Percentiles rank a stretch among this genome's conserved stretches.
These are phyloP conservation scores for Paramormyrops kingsleyae DNA, from an alignment of 2,113 vertebrate genomes.

Conservation along the genomic window DNA sequence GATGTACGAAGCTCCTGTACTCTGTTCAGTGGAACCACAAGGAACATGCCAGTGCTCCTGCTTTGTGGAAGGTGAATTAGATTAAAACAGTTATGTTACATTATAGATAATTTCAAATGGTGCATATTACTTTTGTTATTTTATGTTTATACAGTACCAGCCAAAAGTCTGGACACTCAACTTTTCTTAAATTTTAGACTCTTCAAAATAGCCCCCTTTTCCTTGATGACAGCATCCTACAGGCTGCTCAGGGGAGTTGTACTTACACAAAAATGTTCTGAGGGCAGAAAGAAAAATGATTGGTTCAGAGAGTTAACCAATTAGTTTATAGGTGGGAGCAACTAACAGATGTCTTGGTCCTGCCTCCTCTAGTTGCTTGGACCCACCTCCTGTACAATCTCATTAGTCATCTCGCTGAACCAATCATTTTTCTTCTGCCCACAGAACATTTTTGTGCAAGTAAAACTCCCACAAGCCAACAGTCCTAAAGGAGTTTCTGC, in stretches of 20 bases:
- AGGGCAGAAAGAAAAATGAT: too few species aligned
- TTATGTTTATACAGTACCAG: background rate
- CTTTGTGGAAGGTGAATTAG: background rate
- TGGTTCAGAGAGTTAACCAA: too few species aligned
- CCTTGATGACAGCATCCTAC: background rate
- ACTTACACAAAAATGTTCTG: too few species aligned
- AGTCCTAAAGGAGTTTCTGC: background rate
- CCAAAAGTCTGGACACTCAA: background rate
- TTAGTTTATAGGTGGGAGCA: background rate
- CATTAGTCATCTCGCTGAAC: background rate
- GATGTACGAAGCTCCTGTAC: background rate
- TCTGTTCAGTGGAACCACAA: background rate
- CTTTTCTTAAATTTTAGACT: background rate
- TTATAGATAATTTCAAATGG: background rate
- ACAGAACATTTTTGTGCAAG: background rate
- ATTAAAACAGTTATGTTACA: background rate
- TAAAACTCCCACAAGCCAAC: background rate
- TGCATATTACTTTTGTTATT: background rate
- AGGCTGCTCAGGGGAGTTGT: too few species aligned
- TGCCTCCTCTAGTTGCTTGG: background rate
- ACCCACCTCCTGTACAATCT: background rate
- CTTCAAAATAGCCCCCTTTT: background rate
- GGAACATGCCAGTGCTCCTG: background rate
- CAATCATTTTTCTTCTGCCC: background rate
- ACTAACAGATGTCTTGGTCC: background rate